Conservation (phyloP, 2,888 invertebrate species). For the Tiliacea aurago region DNA sequence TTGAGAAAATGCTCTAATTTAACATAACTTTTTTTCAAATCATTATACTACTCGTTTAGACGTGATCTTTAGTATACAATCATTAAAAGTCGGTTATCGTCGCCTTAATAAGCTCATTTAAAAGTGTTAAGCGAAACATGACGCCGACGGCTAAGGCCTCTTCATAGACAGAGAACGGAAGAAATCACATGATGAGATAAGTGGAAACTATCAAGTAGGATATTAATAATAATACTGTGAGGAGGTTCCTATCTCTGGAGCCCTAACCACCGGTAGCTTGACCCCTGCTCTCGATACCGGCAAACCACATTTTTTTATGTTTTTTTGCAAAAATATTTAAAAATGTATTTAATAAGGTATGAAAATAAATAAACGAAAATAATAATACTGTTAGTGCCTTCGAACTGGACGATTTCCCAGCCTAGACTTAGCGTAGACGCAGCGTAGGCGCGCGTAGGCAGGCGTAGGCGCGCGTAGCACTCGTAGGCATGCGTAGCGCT, state of each 20-base stretch:
- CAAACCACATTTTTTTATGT: too few species aligned
- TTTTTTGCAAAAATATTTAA: too few species aligned
- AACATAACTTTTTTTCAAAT: too few species aligned
- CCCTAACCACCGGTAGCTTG: too few species aligned
- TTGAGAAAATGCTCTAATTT: too few species aligned
- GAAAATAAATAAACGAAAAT: not conserved
- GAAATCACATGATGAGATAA: slow-evolving; percentile 11
- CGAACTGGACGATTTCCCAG: not conserved
- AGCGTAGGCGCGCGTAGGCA: slow-evolving; percentile 6
- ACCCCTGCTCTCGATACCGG: too few species aligned
- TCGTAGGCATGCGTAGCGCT: not conserved
- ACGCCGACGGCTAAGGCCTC: not conserved
- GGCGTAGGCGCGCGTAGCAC: slow-evolving; percentile 1
- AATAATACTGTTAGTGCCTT: not conserved
- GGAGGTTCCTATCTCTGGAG: too few species aligned
- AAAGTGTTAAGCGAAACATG: not conserved
- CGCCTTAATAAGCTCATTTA: slow-evolving; percentile 11
- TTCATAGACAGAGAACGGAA: not conserved
- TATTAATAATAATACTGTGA: not conserved
- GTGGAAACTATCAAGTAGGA: not conserved
- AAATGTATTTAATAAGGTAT: too few species aligned
- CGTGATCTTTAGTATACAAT: too few species aligned
- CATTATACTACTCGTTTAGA: too few species aligned
- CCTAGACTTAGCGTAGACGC: slow-evolving; percentile 9
- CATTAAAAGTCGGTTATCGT: too few species aligned